phyloP scores from a whole-genome alignment of 1,140 invertebrate genomes.

The Nomia melanderi region DNA sequence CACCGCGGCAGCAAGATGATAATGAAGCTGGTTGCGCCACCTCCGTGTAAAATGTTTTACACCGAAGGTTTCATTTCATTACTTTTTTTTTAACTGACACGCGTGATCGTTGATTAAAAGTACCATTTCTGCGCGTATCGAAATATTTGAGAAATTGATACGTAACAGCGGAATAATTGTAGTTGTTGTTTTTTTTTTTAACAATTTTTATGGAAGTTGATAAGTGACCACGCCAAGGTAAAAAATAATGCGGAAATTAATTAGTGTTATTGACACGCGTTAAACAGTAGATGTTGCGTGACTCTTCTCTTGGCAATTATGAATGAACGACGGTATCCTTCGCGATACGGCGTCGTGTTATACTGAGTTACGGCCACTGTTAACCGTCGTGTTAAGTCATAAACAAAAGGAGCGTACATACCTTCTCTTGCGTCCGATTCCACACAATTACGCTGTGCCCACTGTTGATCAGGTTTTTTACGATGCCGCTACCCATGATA shows the following conservation, averaged over 20 bases:
- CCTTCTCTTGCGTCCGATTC: conserved; percentile 96
- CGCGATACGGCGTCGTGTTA: neutral
- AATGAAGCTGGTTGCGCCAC: neutral
- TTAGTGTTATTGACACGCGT: neutral
- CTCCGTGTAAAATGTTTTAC: neutral
- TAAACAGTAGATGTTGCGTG: neutral
- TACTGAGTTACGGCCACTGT: neutral
- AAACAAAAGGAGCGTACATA: conserved; percentile 81
- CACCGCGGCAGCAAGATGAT: conserved; percentile 12
- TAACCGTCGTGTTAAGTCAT: neutral
- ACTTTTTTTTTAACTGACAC: neutral
- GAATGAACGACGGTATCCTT: neutral
- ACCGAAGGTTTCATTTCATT: neutral
- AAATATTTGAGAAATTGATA: too few relatives aligned
- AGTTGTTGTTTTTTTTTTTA: too few relatives aligned
- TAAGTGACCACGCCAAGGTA: neutral
- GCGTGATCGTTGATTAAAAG: too few relatives aligned
- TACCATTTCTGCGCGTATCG: too few relatives aligned
- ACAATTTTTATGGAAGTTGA: too few relatives aligned
- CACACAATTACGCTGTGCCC: conserved; percentile 96
- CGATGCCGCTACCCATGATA: conserved; percentile 97
- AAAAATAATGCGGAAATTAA: neutral
- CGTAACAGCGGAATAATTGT: too few relatives aligned
- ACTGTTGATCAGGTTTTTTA: conserved; percentile 96
- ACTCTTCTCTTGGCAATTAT: neutral